Conservation (phyloP, 53 echinoderm and acorn worm genomes). For the Pentamera pediparva region DNA sequence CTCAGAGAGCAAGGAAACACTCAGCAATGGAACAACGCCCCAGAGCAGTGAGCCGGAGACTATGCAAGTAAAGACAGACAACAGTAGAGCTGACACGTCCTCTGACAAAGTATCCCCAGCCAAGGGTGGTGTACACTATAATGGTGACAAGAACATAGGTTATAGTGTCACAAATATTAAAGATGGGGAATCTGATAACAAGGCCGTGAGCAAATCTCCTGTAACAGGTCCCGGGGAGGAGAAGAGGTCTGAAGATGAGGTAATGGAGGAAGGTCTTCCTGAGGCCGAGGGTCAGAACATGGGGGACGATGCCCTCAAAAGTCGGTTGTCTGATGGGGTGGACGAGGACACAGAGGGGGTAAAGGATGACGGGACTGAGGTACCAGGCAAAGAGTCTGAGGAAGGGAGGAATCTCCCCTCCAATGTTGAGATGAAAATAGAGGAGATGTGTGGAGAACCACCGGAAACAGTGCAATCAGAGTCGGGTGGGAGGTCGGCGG, state of each 20-base stretch:
- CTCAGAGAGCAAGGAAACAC: too few relatives aligned
- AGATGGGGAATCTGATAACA: conserved; percentile 29
- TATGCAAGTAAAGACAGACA: too few relatives aligned
- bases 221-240: conserved; percentile 1
- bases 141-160: too few relatives aligned
- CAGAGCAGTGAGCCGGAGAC: too few relatives aligned
- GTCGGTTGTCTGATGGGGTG: neutral
- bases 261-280: neutral
- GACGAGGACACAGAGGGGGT: neutral
- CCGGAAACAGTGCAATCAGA: conserved; percentile 24
- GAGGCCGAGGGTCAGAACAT: neutral
- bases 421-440: conserved; percentile 11
- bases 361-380: conserved; percentile 16
- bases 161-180: neutral
- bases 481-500: neutral
- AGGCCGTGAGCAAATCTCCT: conserved; percentile 16
- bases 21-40: too few relatives aligned
- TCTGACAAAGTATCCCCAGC: too few relatives aligned
- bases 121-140: too few relatives aligned
- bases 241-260: neutral
- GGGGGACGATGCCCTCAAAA: conserved; percentile 3
- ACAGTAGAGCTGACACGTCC: too few relatives aligned
- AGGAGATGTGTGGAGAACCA: neutral
- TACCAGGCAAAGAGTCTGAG: conserved; percentile 15
- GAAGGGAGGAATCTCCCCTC: conserved; percentile 26